Conservation (phyloP, 2,888 invertebrate species). For the Cartodere bifasciata region DNA sequence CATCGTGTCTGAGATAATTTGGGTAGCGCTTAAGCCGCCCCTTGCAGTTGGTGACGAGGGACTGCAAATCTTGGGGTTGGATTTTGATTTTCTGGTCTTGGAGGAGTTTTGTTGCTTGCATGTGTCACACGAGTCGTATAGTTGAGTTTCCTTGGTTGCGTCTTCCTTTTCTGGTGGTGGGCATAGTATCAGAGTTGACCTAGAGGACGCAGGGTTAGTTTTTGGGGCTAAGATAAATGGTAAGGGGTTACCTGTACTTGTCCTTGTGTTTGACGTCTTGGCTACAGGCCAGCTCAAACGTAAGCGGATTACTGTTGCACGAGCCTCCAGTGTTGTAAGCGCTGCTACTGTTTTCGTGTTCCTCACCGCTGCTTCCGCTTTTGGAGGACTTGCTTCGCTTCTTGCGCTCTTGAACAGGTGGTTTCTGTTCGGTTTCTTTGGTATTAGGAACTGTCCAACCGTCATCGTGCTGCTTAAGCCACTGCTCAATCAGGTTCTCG, state of each 20-base stretch:
- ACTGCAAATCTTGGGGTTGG: constrained; percentile 22
- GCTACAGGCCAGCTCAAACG: constrained; percentile 38
- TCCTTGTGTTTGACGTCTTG: constrained; percentile 33
- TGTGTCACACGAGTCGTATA: constrained; percentile 21
- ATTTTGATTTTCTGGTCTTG: constrained; percentile 25
- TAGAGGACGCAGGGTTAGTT: constrained; percentile 15
- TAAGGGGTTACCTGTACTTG: constrained; percentile 23
- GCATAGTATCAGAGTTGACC: constrained; percentile 28
- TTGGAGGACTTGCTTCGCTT: constrained; percentile 25
- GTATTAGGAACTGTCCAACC: constrained; percentile 12
- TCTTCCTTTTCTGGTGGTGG: constrained; percentile 23
- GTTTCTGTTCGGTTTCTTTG: constrained; percentile 15
- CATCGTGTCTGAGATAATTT: constrained; percentile 46
- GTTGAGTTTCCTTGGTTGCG: constrained; percentile 18
- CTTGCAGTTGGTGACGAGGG: constrained; percentile 25
- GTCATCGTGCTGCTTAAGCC: constrained; percentile 25
- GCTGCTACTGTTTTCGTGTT: constrained; percentile 51
- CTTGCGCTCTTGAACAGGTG: constrained; percentile 18
- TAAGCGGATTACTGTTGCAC: constrained; percentile 52
- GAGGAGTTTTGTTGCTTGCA: constrained; percentile 20
- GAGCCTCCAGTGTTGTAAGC: constrained; percentile 67
- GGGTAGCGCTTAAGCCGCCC: constrained; percentile 20
- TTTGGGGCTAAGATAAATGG: no score
- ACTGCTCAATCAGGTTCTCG: constrained; percentile 27
- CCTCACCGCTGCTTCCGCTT: constrained; percentile 39